Percentiles rank a stretch among this genome's conserved stretches.
phyloP scores from a whole-genome alignment of 2,113 vertebrate genomes.

The Oreochromis niloticus region DNA sequence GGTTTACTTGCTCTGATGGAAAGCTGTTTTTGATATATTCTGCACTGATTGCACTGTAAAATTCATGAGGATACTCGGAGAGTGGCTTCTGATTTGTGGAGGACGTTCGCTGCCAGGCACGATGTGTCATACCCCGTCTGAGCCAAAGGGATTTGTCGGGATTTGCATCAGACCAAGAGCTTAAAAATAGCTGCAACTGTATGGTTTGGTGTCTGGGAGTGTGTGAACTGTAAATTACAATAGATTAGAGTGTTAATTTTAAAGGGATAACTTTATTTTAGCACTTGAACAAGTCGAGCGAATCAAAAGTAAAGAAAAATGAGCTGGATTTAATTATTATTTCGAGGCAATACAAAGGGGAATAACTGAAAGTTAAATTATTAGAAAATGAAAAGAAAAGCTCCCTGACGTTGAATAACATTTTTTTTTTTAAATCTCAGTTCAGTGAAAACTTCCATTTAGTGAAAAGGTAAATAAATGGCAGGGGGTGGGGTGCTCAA shows the following conservation, averaged over 20 bases:
- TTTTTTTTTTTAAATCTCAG: background rate
- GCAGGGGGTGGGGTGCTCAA: background rate
- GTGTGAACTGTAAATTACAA: background rate
- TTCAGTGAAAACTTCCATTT: background rate
- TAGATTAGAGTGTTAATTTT: background rate
- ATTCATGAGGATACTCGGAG: conserved; percentile 17
- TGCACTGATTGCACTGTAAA: conserved; percentile 22
- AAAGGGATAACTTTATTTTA: background rate
- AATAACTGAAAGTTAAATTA: background rate
- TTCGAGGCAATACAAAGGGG: background rate
- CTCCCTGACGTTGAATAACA: background rate
- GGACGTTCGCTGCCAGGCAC: conserved; percentile 19
- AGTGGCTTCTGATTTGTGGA: conserved; percentile 15
- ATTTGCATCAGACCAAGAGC: conserved; percentile 34
- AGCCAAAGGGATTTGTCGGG: conserved; percentile 33
- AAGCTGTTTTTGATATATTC: background rate
- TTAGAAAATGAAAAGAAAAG: background rate
- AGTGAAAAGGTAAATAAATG: background rate
- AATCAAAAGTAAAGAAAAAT: background rate
- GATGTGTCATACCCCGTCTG: conserved; percentile 25
- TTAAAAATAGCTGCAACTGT: conserved; percentile 34
- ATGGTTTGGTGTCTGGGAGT: background rate
- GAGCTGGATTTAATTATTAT: background rate
- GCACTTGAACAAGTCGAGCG: background rate
- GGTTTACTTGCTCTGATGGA: background rate